Conservation (phyloP, 1,140 invertebrate genomes). For the Popillia japonica region DNA sequence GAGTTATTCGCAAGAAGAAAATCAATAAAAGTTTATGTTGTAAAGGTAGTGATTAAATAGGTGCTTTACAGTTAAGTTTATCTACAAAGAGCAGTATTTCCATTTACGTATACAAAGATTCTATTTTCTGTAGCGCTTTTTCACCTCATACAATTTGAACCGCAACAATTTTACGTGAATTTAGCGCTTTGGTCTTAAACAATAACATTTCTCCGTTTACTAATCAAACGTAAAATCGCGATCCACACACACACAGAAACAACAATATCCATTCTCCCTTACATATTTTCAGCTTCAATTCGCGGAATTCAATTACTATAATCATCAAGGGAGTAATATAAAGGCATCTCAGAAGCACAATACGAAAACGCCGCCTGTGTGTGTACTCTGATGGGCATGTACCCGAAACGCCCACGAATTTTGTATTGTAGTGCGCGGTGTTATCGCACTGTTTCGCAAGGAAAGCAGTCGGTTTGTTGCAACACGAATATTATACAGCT, state of each 20-base stretch:
- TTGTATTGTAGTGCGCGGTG: neutral
- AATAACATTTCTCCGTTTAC: neutral
- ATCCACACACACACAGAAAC: too few relatives aligned
- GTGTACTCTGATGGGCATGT: neutral
- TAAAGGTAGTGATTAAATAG: too few relatives aligned
- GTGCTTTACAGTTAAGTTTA: too few relatives aligned
- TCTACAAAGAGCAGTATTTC: too few relatives aligned
- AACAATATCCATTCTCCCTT: neutral
- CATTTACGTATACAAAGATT: too few relatives aligned
- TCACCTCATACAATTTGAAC: too few relatives aligned
- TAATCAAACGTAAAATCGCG: neutral
- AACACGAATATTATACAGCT: neutral
- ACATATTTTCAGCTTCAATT: neutral
- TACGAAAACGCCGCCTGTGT: neutral
- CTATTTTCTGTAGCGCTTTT: too few relatives aligned
- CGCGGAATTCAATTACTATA: neutral
- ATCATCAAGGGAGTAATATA: neutral
- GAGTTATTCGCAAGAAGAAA: too few relatives aligned
- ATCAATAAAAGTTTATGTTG: too few relatives aligned
- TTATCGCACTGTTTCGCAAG: neutral
- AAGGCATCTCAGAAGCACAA: neutral
- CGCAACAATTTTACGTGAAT: neutral
- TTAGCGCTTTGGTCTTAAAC: neutral
- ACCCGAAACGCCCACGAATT: neutral
- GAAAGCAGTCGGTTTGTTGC: neutral